Evolutionary conservation across 2,797 vertebrate species (phyloP), one percentile per base, ranked within the genome.

Genomic region (Pseudochromis fuscus): DNA sequence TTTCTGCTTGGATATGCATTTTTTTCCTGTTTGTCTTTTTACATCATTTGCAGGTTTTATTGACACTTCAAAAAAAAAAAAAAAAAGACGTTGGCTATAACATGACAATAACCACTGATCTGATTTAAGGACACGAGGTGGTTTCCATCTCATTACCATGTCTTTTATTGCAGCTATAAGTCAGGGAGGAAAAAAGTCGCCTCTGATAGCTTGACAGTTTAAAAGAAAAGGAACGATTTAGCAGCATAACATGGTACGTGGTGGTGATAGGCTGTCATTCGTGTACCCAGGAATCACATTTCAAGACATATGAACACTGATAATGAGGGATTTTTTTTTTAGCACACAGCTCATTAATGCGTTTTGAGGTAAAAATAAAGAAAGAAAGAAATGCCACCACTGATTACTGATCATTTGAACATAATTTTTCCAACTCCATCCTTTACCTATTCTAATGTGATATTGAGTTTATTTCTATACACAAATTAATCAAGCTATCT

Each of bases 51-150:
- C 58, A 73, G 64, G 21, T 27, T 25, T 57, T 53, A 53, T 37
- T 75, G 72, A 84, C 69, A 73, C 55, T 30, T 66, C 37, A 53
- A 64, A 45, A 60, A 66, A 67, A 60, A 64, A 66, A 67, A 57
- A 75, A 62, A 66, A 48, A 33, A n/a, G n/a, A n/a, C n/a, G 51
- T 15, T 44, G 31, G 67, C 40, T 58, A 50, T 72, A 56, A 24
- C 70, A 60, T 42, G 45, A 64, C 55, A 57, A 81, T 61, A 79
- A 59, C 44, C 21, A 57, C 58, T 64, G 69, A 67, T 82, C 75
- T 77, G 70, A 86, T 77, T 78, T 72, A 61, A 86, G 75, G 59
- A 79, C 53, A 74, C 16, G 23, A 59, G 57, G 57, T 75, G 55
- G 24, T 84, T 75, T 75, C 69, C 23, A 46, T 59, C 60, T 72